These are phyloP conservation scores for Pseudopipra pipra DNA, from an alignment of 2,113 vertebrate species.

Conservation along the genomic window DNA sequence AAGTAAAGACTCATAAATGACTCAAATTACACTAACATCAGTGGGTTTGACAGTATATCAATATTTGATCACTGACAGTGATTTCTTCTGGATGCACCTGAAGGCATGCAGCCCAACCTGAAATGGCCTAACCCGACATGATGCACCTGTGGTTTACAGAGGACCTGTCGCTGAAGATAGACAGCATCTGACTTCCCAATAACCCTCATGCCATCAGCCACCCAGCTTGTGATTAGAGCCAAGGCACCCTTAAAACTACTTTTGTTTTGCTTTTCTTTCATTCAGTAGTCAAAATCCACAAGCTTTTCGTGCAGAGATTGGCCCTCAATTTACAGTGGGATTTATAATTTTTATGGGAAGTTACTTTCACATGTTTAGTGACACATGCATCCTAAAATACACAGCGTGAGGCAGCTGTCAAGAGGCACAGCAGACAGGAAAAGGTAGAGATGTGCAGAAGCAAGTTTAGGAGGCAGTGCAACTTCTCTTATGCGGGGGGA, in stretches of 20 bases:
- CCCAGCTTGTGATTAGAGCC: neutral
- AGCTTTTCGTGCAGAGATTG: neutral
- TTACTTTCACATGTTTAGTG: neutral
- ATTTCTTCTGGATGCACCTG: slow-evolving; percentile 46
- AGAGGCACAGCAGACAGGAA: neutral
- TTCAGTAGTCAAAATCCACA: neutral
- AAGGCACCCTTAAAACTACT: neutral
- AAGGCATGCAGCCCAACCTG: slow-evolving; percentile 17
- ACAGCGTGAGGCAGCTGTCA: neutral
- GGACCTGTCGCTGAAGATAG: neutral
- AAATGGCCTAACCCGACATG: neutral
- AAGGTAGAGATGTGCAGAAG: neutral
- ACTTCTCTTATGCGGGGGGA: neutral
- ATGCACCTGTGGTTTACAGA: slow-evolving; percentile 18
- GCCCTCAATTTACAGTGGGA: neutral
- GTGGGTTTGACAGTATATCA: slow-evolving; percentile 48
- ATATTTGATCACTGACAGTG: slow-evolving; percentile 28
- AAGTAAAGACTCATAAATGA: slow-evolving; percentile 74
- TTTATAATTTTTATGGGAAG: neutral
- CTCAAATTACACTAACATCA: slow-evolving; percentile 41
- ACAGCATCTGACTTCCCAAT: neutral
- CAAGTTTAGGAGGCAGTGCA: neutral
- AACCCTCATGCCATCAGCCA: neutral
- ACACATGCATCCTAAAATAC: neutral
- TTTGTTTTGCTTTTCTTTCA: neutral